Percentiles rank a stretch among this genome's conserved stretches.
phyloP scores from a whole-genome alignment of 2,113 vertebrate genomes.

The Pelodiscus sinensis region DNA sequence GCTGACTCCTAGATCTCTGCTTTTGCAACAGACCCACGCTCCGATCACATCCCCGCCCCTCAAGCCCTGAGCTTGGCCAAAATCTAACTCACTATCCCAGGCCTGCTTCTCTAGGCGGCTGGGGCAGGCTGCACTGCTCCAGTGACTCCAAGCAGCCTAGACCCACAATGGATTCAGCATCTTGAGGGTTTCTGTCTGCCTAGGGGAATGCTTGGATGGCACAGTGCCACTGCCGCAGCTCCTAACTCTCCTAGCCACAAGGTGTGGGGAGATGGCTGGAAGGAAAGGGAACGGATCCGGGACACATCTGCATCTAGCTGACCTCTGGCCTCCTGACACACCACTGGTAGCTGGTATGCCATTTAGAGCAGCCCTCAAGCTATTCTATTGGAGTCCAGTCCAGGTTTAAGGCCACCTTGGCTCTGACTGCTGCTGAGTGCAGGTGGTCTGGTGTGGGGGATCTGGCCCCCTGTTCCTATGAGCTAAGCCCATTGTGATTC shows the following conservation, averaged over 20 bases:
- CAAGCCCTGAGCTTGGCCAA: too few species aligned
- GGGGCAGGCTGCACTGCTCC: neutral
- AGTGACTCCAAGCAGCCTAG: too few species aligned
- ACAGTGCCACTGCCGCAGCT: too few species aligned
- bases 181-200: too few species aligned
- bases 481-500: neutral
- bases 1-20: too few species aligned
- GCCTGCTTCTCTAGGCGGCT: neutral
- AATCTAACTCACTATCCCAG: neutral
- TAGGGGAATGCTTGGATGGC: too few species aligned
- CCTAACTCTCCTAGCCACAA: neutral
- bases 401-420: neutral
- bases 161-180: too few species aligned
- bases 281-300: neutral
- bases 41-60: too few species aligned
- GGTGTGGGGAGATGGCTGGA: too few species aligned
- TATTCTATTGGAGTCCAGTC: neutral
- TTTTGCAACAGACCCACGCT: too few species aligned
- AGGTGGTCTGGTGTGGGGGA: neutral
- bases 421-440: neutral
- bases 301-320: neutral
- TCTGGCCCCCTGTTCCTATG: neutral
- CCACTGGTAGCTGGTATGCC: neutral
- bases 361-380: neutral
- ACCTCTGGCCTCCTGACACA: too few species aligned